These are phyloP conservation scores for Trachelus tabidus DNA, from an alignment of 2,888 invertebrate species.

Conservation along the genomic window DNA sequence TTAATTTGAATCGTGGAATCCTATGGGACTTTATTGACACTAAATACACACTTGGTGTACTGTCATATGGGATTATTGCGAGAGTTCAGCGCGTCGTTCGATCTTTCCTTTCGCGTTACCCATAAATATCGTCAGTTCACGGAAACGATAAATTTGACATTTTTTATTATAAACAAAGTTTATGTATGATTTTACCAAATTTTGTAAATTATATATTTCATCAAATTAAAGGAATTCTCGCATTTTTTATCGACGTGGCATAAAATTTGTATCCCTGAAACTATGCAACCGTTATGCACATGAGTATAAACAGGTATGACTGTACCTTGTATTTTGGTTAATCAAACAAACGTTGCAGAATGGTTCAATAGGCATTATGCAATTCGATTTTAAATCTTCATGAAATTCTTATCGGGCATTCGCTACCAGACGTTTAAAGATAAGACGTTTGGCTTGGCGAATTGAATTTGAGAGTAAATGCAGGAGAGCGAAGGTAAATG, in stretches of 20 bases:
- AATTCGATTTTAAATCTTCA: not conserved
- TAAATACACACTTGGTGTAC: conserved; percentile 24
- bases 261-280: not conserved
- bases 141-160: not conserved
- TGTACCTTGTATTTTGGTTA: not conserved
- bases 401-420: not conserved
- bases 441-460: not conserved
- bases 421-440: not conserved
- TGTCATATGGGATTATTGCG: not conserved
- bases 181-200: no score
- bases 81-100: not conserved
- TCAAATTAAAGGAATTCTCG: not conserved
- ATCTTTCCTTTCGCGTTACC: not conserved
- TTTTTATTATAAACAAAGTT: not conserved
- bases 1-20: conserved; percentile 29
- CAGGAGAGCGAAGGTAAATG: not conserved
- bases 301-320: not conserved
- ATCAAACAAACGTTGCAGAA: not conserved
- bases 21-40: conserved; percentile 35
- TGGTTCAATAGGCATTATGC: not conserved
- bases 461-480: not conserved
- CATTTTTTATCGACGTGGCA: not conserved
- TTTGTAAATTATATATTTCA: not conserved
- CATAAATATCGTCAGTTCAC: not conserved
- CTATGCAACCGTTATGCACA: not conserved